These are phyloP conservation scores for Salvelinus alpinus DNA, from an alignment of 2,113 vertebrate genomes.

Conservation along the genomic window DNA sequence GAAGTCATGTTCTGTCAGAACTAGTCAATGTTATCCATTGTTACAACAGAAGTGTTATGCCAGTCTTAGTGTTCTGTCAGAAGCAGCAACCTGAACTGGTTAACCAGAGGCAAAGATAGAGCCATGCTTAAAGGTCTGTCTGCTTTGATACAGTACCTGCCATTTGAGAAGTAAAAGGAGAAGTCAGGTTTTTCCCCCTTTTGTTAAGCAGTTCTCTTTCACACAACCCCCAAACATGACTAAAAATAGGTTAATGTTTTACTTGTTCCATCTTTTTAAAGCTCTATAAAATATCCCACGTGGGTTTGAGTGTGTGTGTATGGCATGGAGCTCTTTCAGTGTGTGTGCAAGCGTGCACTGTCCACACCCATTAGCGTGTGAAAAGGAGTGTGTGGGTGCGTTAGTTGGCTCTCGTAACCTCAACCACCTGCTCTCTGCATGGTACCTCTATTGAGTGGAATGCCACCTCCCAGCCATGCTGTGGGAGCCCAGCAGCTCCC, in stretches of 20 bases:
- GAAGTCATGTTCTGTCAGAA: no score
- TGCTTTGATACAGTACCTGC: not conserved
- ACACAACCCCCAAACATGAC: not conserved
- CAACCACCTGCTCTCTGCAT: conserved; percentile 10
- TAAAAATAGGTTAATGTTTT: conserved; percentile 14
- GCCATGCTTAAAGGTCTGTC: no score
- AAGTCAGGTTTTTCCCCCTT: conserved; percentile 15
- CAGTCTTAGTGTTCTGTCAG: no score
- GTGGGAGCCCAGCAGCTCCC: conserved; percentile 17
- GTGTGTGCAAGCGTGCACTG: not conserved
- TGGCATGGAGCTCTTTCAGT: not conserved
- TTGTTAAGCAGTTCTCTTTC: conserved; percentile 1
- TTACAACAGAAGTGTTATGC: no score
- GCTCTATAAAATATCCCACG: not conserved
- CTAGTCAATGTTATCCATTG: no score
- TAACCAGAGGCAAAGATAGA: no score
- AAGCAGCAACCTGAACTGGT: no score
- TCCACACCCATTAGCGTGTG: not conserved
- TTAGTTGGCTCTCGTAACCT: conserved; percentile 18
- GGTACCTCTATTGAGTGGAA: conserved; percentile 7
- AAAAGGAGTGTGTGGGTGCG: not conserved
- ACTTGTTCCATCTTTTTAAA: not conserved
- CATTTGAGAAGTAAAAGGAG: not conserved
- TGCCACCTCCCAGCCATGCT: conserved; percentile 9
- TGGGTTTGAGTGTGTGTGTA: not conserved